A percentile compares a stretch with the other conserved stretches of the same genome.
phyloP scores from a whole-genome alignment of 1,140 invertebrate species.

The Nylanderia fulva region DNA sequence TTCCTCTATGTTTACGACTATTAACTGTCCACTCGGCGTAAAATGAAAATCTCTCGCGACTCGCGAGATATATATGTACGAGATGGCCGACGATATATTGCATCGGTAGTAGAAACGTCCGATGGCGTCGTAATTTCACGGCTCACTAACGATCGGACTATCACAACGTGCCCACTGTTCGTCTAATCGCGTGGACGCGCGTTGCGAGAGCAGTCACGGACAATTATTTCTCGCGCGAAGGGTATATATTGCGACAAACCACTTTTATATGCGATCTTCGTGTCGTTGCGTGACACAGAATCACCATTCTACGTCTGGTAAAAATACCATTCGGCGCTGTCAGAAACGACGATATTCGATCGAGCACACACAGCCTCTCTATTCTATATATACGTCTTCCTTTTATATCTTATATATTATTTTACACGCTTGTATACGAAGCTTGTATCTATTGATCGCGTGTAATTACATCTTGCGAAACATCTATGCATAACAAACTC shows the following conservation, averaged over 20 bases:
- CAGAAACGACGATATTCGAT: constrained; percentile 26
- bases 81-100: background rate
- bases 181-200: background rate
- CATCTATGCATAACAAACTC: background rate
- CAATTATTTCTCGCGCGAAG: constrained; percentile 20
- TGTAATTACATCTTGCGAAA: background rate
- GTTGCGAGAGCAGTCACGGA: constrained; percentile 10
- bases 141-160: constrained; percentile 43
- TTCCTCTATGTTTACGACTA: background rate
- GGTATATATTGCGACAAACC: background rate
- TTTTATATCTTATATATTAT: constrained; percentile 1
- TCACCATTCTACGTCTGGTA: background rate
- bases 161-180: background rate
- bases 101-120: constrained; percentile 10
- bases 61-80: background rate
- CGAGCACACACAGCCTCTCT: constrained; percentile 10
- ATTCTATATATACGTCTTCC: constrained; percentile 8
- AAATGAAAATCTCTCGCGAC: constrained; percentile 10
- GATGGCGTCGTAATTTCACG: constrained; percentile 36
- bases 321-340: constrained; percentile 36
- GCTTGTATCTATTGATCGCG: background rate
- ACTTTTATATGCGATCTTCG: constrained; percentile 10
- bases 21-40: background rate
- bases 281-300: constrained; percentile 25
- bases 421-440: background rate